Evolutionary conservation across 2,797 vertebrate genomes (phyloP), one percentile per base, ranked within the genome.

Genomic region (Microctenopoma stevenorrisi): DNA sequence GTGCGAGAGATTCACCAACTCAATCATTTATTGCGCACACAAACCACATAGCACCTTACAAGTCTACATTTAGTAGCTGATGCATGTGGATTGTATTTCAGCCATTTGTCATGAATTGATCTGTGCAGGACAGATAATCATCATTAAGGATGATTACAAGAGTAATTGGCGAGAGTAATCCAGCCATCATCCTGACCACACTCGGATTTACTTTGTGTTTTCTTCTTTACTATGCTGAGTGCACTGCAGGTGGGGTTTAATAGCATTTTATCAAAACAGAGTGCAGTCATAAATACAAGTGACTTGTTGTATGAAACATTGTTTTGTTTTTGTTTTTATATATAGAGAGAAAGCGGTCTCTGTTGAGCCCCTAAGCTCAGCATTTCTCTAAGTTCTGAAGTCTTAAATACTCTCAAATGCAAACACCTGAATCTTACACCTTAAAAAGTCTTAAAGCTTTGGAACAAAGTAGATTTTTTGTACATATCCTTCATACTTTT

Each of bases 11-110:
- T 81, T 50, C 43, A 16, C 37, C 50, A 13, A 30, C 54, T 61
- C 22, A 25, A 22, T 60, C 6, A 3, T 58, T n/a, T 35, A 14
- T 51, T 59, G 68, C 49, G 1, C 1, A 11, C 30, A 4, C 50
- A 50, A 77, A 69, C 59, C 68, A 54, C 61, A 68, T 0, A 43
- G 52, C 70, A 68, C 61, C 72, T 46, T 78, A 5, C 25, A 56
- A 60, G 74, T 64, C 72, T 68, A 3, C 46, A 1, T 26, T 68
- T 11, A 59, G 47, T 54, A 43, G 60, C 74, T 67, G 61, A 85
- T 72, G 51, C 14, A 53, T 46, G 33, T 46, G 68, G 78, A 60
- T 68, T 71, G 12, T 47, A 44, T 85, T 78, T 78, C 76, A 68
- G 30, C 33, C 5, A 16, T 82, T 60, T 54, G 50, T 49, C 51